phyloP scores from a whole-genome alignment of 2,797 vertebrate species.

The Babyrousa celebensis region DNA sequence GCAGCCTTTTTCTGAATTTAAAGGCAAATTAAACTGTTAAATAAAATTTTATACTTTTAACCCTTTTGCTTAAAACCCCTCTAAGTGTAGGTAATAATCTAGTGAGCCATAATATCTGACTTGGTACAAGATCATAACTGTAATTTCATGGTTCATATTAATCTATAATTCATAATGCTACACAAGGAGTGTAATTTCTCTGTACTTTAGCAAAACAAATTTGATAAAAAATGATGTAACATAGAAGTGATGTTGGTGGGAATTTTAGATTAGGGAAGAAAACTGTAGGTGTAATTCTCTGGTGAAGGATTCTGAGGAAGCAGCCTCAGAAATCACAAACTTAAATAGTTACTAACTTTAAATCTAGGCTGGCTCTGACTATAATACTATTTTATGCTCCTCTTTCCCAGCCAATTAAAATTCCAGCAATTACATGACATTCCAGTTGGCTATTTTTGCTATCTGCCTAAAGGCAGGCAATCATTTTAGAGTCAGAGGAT shows the following conservation, averaged over 20 bases:
- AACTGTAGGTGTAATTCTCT: background rate
- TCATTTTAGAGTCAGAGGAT: conserved; percentile 65
- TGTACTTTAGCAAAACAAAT: background rate
- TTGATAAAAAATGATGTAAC: background rate
- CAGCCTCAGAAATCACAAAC: conserved; percentile 44
- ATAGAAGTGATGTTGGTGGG: background rate
- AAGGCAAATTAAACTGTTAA: background rate
- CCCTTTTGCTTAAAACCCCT: background rate
- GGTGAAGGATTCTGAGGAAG: conserved; percentile 12
- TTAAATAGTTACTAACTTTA: conserved; percentile 49
- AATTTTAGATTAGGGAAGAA: background rate
- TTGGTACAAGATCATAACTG: background rate
- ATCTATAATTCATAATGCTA: background rate
- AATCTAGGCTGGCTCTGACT: conserved; percentile 59
- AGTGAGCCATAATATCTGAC: background rate
- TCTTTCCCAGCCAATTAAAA: conserved; percentile 77
- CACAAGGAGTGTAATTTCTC: conserved; percentile 1
- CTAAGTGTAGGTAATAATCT: background rate
- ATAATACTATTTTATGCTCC: conserved; percentile 63
- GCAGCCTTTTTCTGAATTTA: conserved; percentile 25
- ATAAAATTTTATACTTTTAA: conserved; percentile 28
- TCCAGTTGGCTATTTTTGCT: conserved; percentile 74
- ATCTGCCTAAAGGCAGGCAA: conserved; percentile 65
- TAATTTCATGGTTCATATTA: conserved; percentile 31
- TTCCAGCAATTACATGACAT: conserved; percentile 68